Conservation (phyloP, 2,113 vertebrate species). For the Oenanthe melanoleuca region DNA sequence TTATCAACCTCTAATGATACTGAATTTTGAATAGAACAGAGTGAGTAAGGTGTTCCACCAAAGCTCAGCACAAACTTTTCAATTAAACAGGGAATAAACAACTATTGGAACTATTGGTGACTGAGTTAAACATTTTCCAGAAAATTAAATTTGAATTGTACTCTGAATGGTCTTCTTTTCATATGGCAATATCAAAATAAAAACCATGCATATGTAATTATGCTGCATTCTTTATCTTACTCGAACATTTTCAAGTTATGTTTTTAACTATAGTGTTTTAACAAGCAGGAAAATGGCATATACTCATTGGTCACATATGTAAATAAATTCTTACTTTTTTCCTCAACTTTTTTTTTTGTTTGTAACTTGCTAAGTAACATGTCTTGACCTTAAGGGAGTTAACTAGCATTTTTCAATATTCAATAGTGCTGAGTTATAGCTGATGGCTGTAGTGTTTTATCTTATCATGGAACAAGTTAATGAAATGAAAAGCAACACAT, state of each 20-base stretch:
- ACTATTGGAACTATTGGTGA: not conserved
- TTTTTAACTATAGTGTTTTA: slow-evolving; percentile 10
- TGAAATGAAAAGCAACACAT: slow-evolving; percentile 69
- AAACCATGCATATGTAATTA: not conserved
- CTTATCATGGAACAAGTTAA: slow-evolving; percentile 65
- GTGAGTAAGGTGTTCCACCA: slow-evolving; percentile 70
- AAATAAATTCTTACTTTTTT: not conserved
- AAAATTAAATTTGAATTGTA: slow-evolving; percentile 23
- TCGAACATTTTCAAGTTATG: slow-evolving; percentile 8
- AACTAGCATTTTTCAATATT: slow-evolving; percentile 29
- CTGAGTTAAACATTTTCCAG: slow-evolving; percentile 28
- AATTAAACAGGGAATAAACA: not conserved
- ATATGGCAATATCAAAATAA: slow-evolving; percentile 11
- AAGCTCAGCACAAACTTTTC: slow-evolving; percentile 59
- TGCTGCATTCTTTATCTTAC: slow-evolving; percentile 14
- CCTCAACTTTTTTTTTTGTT: not conserved
- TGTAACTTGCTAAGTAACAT: slow-evolving; percentile 11
- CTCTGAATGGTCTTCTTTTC: slow-evolving; percentile 1
- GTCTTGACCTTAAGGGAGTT: not conserved
- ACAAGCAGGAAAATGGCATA: slow-evolving; percentile 16
- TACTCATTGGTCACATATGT: not conserved
- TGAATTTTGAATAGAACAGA: slow-evolving; percentile 48
- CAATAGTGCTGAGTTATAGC: slow-evolving; percentile 44
- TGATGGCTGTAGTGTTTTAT: slow-evolving; percentile 45
- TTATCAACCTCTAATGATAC: slow-evolving; percentile 43